These are phyloP conservation scores for Cryptotermes secundus DNA, from an alignment of 1,140 invertebrate genomes.

Conservation along the genomic window DNA sequence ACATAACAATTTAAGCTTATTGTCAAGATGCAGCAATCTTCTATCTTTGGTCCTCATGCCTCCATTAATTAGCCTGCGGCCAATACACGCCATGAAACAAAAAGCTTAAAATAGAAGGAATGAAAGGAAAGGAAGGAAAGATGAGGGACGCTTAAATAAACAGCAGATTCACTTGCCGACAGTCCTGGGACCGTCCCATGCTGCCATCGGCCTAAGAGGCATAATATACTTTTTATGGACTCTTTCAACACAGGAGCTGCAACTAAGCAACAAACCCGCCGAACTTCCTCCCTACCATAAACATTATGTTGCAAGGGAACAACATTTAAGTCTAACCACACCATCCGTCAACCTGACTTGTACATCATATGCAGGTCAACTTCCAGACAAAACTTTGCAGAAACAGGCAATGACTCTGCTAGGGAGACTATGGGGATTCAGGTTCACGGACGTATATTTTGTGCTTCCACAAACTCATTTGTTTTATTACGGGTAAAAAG, in stretches of 20 bases:
- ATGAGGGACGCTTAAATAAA: neutral
- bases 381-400: neutral
- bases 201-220: neutral
- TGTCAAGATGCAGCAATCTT: too few species aligned
- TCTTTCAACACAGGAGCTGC: neutral
- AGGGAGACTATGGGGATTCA: neutral
- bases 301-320: neutral
- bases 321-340: neutral
- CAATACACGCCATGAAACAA: neutral
- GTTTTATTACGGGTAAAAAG: neutral
- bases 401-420: neutral
- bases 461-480: neutral
- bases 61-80: neutral
- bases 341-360: neutral
- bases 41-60: too few species aligned
- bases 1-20: too few species aligned
- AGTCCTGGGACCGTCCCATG: neutral
- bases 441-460: neutral
- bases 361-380: neutral
- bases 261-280: neutral
- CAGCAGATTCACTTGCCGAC: neutral
- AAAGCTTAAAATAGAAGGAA: neutral
- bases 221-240: conserved; percentile 8
- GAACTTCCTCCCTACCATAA: neutral
- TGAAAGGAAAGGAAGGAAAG: neutral